phyloP scores from a whole-genome alignment of 2,888 invertebrate genomes.

The Caenorhabditis macrosperma region DNA sequence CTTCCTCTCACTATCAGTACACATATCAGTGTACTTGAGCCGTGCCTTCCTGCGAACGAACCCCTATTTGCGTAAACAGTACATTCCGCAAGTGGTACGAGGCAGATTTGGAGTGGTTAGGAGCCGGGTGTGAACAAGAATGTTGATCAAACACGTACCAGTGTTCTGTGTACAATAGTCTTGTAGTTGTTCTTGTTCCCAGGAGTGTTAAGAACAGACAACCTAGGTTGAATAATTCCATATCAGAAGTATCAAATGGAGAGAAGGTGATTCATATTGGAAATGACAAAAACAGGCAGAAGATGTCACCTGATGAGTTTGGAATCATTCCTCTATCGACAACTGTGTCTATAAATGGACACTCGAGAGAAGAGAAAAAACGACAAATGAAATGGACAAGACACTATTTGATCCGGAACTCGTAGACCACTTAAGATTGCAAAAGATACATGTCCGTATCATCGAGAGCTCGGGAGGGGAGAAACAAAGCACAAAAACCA shows the following conservation, averaged over 20 bases:
- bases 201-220: neutral
- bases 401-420: slow-evolving; percentile 23
- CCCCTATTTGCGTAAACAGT: slow-evolving; percentile 23
- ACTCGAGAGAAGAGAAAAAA: slow-evolving; percentile 6
- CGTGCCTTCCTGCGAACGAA: slow-evolving; percentile 43
- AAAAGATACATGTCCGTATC: slow-evolving; percentile 41
- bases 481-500: slow-evolving; percentile 30
- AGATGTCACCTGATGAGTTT: neutral
- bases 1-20: slow-evolving; percentile 39
- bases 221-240: no score
- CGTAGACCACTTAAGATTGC: slow-evolving; percentile 25
- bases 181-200: neutral
- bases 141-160: slow-evolving; percentile 4
- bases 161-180: neutral
- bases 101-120: neutral
- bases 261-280: no score
- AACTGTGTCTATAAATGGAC: slow-evolving; percentile 11
- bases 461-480: slow-evolving; percentile 8
- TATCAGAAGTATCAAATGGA: neutral
- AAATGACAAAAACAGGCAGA: neutral
- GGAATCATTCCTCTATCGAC: neutral
- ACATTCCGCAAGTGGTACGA: slow-evolving; percentile 8
- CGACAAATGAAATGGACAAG: neutral
- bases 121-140: slow-evolving; percentile 32
- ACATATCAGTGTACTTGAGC: slow-evolving; percentile 55